Conservation (phyloP, 2,113 vertebrate species). For the Sapayoa aenigma region DNA sequence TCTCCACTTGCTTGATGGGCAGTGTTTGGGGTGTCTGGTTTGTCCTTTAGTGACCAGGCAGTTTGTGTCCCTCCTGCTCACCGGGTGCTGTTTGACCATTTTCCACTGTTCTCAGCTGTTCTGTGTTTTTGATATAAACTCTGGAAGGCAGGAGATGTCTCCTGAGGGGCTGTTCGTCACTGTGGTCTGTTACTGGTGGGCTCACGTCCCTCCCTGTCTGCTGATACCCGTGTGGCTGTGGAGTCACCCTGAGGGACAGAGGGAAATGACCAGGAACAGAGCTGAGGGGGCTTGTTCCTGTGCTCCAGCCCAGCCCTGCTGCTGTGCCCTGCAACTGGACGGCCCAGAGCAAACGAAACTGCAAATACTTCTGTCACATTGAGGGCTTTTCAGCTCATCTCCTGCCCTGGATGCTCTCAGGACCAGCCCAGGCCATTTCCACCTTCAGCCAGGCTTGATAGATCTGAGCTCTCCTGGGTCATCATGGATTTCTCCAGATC, state of each 20-base stretch:
- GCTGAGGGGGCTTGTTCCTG: neutral
- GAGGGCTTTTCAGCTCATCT: neutral
- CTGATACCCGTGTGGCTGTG: fast-evolving
- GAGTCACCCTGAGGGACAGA: neutral
- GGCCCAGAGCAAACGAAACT: neutral
- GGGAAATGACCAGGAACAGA: fast-evolving
- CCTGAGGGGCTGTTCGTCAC: neutral
- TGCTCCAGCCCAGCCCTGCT: neutral
- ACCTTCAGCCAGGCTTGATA: neutral
- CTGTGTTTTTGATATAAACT: neutral
- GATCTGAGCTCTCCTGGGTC: neutral
- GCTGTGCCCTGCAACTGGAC: neutral
- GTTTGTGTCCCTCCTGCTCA: fast-evolving
- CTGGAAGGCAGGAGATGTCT: neutral
- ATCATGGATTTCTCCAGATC: neutral
- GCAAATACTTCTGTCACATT: neutral
- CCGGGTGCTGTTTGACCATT: neutral
- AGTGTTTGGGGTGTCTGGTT: neutral
- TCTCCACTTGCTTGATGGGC: neutral
- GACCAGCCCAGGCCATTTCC: neutral
- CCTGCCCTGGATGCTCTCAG: neutral
- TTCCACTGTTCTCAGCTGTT: neutral
- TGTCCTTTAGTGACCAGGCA: too few species aligned
- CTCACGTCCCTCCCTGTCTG: neutral
- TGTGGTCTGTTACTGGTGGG: neutral